Percentiles rank a stretch among this genome's conserved stretches.
phyloP scores from a whole-genome alignment of 2,113 vertebrate genomes.

The Chionodraco myersi region DNA sequence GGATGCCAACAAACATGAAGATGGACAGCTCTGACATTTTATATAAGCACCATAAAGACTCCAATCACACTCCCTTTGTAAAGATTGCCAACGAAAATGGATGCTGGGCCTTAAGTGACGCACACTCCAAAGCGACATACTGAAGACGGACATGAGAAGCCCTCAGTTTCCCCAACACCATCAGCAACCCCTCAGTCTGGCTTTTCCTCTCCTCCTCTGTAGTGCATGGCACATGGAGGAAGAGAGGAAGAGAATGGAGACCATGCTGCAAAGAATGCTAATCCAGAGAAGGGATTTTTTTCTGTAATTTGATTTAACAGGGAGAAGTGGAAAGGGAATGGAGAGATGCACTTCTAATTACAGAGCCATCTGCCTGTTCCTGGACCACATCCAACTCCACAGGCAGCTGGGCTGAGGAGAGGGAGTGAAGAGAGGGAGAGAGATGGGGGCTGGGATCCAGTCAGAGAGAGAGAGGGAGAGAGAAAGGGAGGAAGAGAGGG shows the following conservation, averaged over 20 bases:
- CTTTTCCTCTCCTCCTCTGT: conserved; percentile 61
- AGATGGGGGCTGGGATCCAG: conserved; percentile 77
- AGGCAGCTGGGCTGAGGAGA: conserved; percentile 89
- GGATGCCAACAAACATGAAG: conserved; percentile 15
- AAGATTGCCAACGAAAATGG: conserved; percentile 40
- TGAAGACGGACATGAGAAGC: conserved; percentile 51
- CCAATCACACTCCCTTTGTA: conserved; percentile 16
- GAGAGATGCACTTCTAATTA: conserved; percentile 89
- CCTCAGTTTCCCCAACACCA: conserved; percentile 58
- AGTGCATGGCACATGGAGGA: conserved; percentile 62
- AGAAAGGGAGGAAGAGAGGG: conserved; percentile 19
- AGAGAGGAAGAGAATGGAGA: conserved; percentile 76
- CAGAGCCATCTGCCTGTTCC: conserved; percentile 90
- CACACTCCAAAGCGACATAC: conserved; percentile 34
- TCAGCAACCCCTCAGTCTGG: conserved; percentile 46
- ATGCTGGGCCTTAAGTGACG: conserved; percentile 16
- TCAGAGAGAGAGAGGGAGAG: conserved; percentile 53
- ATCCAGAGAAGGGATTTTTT: conserved; percentile 89
- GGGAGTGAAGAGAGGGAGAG: conserved; percentile 76
- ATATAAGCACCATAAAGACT: conserved; percentile 17
- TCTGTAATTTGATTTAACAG: conserved; percentile 93
- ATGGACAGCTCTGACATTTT: conserved; percentile 24
- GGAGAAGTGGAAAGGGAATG: conserved; percentile 87
- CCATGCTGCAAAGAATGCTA: conserved; percentile 82
- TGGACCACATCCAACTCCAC: conserved; percentile 88